Conservation (phyloP, 2,113 vertebrate genomes). For the Meles meles region DNA sequence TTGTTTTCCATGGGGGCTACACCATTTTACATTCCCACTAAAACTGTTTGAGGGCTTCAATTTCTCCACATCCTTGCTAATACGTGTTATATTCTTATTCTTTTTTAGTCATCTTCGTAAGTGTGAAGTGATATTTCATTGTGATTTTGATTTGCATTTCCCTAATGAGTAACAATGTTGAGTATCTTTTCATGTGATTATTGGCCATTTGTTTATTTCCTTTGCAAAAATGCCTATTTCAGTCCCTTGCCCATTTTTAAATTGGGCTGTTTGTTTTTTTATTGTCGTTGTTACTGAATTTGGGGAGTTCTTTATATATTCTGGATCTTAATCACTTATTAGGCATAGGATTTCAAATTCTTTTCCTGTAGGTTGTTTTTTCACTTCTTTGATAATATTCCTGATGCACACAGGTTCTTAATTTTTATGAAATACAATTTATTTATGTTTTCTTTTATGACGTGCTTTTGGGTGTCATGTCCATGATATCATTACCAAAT, state of each 20-base stretch:
- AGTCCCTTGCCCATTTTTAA: background rate
- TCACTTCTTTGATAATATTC: background rate
- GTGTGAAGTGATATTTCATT: background rate
- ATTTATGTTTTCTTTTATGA: background rate
- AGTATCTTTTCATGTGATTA: background rate
- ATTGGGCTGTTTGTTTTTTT: background rate
- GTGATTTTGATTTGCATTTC: background rate
- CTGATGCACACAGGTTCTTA: background rate
- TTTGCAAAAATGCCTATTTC: background rate
- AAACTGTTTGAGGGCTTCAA: background rate
- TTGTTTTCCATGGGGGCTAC: background rate
- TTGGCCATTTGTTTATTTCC: background rate
- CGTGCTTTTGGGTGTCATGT: background rate
- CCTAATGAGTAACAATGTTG: background rate
- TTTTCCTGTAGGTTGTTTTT: background rate
- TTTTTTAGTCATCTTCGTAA: background rate
- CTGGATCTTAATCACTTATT: background rate
- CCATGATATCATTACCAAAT: background rate
- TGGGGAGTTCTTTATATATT: background rate
- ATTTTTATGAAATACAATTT: background rate
- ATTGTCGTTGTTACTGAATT: background rate
- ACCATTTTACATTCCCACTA: background rate
- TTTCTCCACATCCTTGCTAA: background rate
- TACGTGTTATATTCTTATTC: background rate
- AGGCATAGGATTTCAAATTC: background rate